These are phyloP conservation scores for Lonchura striata DNA, from an alignment of 2,113 vertebrate species.

Conservation along the genomic window DNA sequence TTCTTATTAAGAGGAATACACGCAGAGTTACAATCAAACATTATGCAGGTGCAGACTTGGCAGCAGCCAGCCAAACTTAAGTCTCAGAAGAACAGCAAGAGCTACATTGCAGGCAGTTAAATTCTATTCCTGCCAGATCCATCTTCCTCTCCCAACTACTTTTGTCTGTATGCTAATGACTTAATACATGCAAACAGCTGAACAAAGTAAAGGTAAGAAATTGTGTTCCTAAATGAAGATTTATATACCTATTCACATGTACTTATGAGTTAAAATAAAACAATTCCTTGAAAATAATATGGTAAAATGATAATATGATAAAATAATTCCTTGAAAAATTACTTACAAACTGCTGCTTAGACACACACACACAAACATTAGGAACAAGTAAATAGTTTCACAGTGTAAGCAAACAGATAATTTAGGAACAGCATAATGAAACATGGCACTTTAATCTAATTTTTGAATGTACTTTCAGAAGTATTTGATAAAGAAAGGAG, in stretches of 20 bases:
- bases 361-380: not conserved
- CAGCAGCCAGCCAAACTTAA: not conserved
- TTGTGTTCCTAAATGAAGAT: not conserved
- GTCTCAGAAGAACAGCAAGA: not conserved
- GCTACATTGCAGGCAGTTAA: not conserved
- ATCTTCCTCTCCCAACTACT: not conserved
- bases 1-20: conserved; percentile 29
- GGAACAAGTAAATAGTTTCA: not conserved
- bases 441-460: not conserved
- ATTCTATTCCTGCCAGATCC: not conserved
- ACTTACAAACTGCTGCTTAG: not conserved
- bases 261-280: not conserved
- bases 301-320: not conserved
- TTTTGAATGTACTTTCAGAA: not conserved
- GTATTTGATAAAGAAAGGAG: not conserved
- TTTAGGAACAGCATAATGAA: not conserved
- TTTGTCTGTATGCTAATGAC: not conserved
- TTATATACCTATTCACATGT: not conserved
- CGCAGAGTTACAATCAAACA: conserved; percentile 25
- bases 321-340: not conserved
- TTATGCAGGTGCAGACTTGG: conserved; percentile 4
- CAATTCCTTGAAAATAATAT: not conserved
- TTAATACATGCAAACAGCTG: not conserved
- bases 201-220: not conserved
- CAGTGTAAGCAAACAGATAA: not conserved